Base-by-base conservation (phyloP, 2,797 vertebrate genomes). In the Borostomias antarcticus region DNA sequence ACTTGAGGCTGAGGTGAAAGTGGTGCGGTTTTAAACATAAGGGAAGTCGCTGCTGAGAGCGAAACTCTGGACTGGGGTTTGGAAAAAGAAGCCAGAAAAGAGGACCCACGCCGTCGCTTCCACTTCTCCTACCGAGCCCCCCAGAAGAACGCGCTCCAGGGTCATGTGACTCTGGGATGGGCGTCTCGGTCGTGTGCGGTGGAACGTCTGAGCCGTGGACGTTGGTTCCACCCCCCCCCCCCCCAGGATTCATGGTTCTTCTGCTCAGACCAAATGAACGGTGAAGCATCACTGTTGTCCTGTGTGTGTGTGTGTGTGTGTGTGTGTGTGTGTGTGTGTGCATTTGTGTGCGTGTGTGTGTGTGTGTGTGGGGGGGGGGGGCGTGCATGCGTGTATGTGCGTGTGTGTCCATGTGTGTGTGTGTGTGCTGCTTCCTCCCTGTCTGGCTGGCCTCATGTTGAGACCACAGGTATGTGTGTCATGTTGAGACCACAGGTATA, bases 21-120 rank as follows among this genome's bases (percentile, higher is more conserved):
- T 86, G 68, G 69, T 89, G 87, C 77, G 89, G 90, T 90, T 86
- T n/a, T 79, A 82, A 70, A 80, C 82, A 82, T 74, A 68, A 87
- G 80, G 89, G 88, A 90, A 90, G 85, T 88, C 61, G 78, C 80
- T 47, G 68, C 67, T 81, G 67, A 76, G 73, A 85, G 83, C 40
- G 81, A 89, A 89, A 86, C 82, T 82, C 52, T 79, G 84, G 84
- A 83, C 81, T 45, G 76, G 80, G 82, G 17, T 4, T 17, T 7
- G 15, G n/a, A n/a, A 82, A 33, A 77, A 75, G 69, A 76, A 71
- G 56, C 69, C n/a, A 56, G 29, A 29, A 29, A 73, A 72, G 45
- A 70, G 71, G 71, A 68, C 23, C 37, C 71, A 30, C 21, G 63
- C 78, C 56, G 51, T 28, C 51, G 1, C 15, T 50, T 47, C 21